Evolutionary conservation across 2,113 vertebrate genomes (phyloP).

Genomic region (Pleuronectes platessa): DNA sequence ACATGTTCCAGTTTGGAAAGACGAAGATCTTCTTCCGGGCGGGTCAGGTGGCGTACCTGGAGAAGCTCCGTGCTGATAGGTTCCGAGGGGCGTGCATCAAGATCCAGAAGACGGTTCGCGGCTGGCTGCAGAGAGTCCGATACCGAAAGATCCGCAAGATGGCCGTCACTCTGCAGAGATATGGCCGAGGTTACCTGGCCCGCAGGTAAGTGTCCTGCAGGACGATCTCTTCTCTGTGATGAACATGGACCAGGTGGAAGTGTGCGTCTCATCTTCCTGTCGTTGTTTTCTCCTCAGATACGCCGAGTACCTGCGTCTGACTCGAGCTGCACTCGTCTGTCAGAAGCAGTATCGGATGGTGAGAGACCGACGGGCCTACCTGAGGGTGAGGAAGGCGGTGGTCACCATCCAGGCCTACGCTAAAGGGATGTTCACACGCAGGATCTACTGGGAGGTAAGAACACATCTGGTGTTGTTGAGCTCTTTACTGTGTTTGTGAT

Average conservation of each 20-base stretch:
- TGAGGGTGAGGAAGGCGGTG: conserved; percentile 71
- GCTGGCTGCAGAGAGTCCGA: conserved; percentile 90
- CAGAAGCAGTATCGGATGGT: conserved; percentile 94
- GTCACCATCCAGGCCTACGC: conserved; percentile 90
- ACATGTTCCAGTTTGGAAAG: conserved; percentile 96
- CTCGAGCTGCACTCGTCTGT: conserved; percentile 83
- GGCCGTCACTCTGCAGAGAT: conserved; percentile 85
- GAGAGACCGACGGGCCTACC: conserved; percentile 80
- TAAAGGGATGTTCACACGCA: conserved; percentile 89
- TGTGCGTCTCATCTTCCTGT: neutral
- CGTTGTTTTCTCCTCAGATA: conserved; percentile 73
- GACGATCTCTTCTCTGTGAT: neutral
- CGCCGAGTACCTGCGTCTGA: conserved; percentile 85
- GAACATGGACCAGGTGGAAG: no score
- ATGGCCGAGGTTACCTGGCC: conserved; percentile 86
- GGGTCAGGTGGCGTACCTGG: conserved; percentile 96
- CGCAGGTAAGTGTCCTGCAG: conserved; percentile 84
- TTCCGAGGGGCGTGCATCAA: conserved; percentile 93
- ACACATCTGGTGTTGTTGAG: neutral
- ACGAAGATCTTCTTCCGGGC: conserved; percentile 99
- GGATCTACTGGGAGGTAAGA: conserved; percentile 86
- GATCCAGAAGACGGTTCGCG: conserved; percentile 94
- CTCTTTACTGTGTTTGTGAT: no score
- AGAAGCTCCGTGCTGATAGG: conserved; percentile 92
- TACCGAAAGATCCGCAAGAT: conserved; percentile 84